Percentiles rank a stretch among this genome's conserved stretches.
Evolutionary conservation across 2,888 invertebrate species (phyloP).

Genomic region (Amiota communis): DNA sequence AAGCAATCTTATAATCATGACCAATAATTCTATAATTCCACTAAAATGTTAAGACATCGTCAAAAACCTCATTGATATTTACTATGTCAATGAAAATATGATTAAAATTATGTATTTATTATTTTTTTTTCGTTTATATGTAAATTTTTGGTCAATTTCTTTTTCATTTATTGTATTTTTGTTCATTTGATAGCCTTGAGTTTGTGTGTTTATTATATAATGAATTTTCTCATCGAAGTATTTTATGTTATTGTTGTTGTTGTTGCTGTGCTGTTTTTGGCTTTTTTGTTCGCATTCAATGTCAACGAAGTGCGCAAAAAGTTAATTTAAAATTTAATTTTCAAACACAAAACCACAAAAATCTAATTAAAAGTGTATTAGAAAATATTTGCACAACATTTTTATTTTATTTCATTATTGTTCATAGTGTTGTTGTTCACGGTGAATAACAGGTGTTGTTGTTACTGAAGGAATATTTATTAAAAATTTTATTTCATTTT

Average conservation of each 20-base stretch:
- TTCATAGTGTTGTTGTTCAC: not conserved
- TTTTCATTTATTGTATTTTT: conserved; percentile 1
- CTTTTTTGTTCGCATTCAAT: too few relatives aligned
- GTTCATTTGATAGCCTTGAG: not conserved
- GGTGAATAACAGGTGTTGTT: too few relatives aligned
- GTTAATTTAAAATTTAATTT: too few relatives aligned
- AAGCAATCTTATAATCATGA: too few relatives aligned
- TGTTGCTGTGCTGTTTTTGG: not conserved
- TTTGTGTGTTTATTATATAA: not conserved
- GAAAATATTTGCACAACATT: not conserved
- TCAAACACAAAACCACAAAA: not conserved
- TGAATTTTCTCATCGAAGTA: not conserved
- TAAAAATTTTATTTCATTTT: not conserved
- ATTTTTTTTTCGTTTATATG: too few relatives aligned
- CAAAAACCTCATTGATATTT: too few relatives aligned
- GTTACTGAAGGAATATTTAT: not conserved
- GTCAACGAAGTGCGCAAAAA: too few relatives aligned
- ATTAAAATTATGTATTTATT: too few relatives aligned
- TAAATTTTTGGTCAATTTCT: not conserved
- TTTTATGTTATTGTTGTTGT: not conserved
- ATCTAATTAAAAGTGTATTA: conserved; percentile 25
- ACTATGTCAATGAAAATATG: too few relatives aligned
- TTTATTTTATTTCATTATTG: not conserved
- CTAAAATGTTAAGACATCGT: too few relatives aligned
- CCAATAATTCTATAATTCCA: too few relatives aligned